A percentile compares a stretch with the other conserved stretches of the same genome.
Conservation (phyloP, 1,140 invertebrate species). For the Macrobrachium nipponense region DNA sequence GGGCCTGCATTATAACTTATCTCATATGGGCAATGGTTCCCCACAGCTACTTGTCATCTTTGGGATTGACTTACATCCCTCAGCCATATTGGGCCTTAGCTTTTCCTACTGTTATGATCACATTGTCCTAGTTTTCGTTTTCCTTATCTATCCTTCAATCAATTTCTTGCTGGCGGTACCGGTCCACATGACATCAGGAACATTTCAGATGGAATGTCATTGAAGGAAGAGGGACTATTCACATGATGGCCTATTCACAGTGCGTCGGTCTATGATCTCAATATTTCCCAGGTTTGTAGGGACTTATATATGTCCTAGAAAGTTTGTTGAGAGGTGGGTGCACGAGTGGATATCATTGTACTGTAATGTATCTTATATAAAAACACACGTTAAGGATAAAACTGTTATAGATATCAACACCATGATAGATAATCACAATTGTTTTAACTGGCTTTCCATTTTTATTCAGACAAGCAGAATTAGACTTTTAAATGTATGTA, state of each 20-base stretch:
- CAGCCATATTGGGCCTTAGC: constrained; percentile 62
- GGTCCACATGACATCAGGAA: constrained; percentile 59
- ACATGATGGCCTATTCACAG: constrained; percentile 29
- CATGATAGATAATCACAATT: too few relatives aligned
- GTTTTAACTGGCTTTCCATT: too few relatives aligned
- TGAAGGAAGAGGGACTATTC: constrained; percentile 44
- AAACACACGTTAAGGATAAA: too few relatives aligned
- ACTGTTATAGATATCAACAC: too few relatives aligned
- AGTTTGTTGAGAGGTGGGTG: too few relatives aligned
- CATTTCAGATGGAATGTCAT: constrained; percentile 52
- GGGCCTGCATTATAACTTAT: constrained; percentile 55
- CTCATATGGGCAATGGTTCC: constrained; percentile 61
- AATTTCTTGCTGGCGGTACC: constrained; percentile 52
- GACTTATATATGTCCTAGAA: constrained; percentile 29
- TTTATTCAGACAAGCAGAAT: too few relatives aligned
- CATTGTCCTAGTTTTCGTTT: constrained; percentile 55
- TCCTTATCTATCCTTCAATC: constrained; percentile 58
- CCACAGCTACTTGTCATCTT: constrained; percentile 48
- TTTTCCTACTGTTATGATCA: constrained; percentile 59
- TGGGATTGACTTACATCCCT: constrained; percentile 62
- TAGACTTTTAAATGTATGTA: too few relatives aligned
- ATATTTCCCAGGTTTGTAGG: constrained; percentile 59
- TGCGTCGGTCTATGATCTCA: constrained; percentile 59
- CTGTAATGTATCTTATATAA: too few relatives aligned
- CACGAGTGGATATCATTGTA: too few relatives aligned